phyloP scores from a whole-genome alignment of 53 echinoderm and acorn worm species.

The Astropecten irregularis region DNA sequence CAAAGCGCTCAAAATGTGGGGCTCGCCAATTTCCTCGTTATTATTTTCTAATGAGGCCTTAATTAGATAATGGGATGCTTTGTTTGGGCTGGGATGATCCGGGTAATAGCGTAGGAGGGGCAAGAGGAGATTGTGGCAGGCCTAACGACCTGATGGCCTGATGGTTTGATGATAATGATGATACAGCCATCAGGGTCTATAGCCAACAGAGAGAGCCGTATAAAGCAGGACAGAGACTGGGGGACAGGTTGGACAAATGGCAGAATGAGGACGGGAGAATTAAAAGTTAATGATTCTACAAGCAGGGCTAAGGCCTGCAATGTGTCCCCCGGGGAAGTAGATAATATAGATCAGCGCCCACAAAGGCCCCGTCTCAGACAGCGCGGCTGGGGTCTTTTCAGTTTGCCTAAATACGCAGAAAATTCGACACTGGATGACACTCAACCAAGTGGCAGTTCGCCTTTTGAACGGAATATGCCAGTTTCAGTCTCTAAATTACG shows the following conservation, averaged over 20 bases:
- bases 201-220: background rate
- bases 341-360: background rate
- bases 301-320: background rate
- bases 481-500: background rate
- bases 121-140: conserved; percentile 2
- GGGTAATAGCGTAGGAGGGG: conserved; percentile 44
- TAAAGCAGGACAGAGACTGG: background rate
- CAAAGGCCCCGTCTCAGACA: conserved; percentile 2
- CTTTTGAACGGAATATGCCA: background rate
- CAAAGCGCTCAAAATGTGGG: no score
- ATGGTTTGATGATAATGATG: background rate
- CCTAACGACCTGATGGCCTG: background rate
- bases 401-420: conserved; percentile 59
- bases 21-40: conserved; percentile 15
- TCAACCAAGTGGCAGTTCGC: no score
- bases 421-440: conserved; percentile 41
- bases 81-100: conserved; percentile 33
- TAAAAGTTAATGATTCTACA: conserved; percentile 32
- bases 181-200: no score
- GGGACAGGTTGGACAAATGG: conserved; percentile 1
- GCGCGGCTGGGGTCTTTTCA: conserved; percentile 39
- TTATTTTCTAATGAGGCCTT: conserved; percentile 66
- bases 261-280: background rate
- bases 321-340: background rate
- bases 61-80: conserved; percentile 70